Conservation (phyloP, 37 sponge, comb jelly and placozoan species). For the Agelas oroides region DNA sequence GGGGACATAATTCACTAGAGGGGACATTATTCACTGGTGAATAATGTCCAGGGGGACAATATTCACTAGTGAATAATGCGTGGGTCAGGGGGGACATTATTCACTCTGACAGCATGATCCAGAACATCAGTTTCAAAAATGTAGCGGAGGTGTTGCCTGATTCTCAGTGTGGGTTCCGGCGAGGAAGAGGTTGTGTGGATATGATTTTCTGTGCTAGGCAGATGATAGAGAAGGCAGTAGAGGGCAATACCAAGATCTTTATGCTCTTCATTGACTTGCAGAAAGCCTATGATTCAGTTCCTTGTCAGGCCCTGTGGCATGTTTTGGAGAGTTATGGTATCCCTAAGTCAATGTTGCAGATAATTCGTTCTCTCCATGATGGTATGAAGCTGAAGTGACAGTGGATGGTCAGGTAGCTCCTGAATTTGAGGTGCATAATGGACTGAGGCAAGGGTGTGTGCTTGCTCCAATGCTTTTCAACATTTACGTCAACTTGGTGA, state of each 20-base stretch:
- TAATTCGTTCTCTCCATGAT: background rate
- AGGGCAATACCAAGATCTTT: conserved; percentile 31
- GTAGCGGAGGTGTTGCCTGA: background rate
- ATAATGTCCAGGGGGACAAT: no score
- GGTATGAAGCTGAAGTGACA: no score
- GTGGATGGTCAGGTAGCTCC: no score
- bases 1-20: no score
- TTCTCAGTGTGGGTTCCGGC: conserved; percentile 52
- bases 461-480: no score
- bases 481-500: conserved; percentile 38
- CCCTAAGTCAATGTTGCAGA: background rate
- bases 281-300: no score
- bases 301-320: conserved; percentile 32
- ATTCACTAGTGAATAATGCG: no score
- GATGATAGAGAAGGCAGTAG: conserved; percentile 40
- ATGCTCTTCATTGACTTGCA: conserved; percentile 35
- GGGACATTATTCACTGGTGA: no score
- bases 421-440: no score
- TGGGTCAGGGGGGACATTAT: no score
- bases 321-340: conserved; percentile 12
- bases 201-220: conserved; percentile 43
- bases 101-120: background rate
- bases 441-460: no score
- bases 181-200: conserved; percentile 32
- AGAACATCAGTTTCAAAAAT: background rate